These are phyloP conservation scores for Procambarus virginalis DNA, from an alignment of 1,140 invertebrate genomes.

Conservation along the genomic window DNA sequence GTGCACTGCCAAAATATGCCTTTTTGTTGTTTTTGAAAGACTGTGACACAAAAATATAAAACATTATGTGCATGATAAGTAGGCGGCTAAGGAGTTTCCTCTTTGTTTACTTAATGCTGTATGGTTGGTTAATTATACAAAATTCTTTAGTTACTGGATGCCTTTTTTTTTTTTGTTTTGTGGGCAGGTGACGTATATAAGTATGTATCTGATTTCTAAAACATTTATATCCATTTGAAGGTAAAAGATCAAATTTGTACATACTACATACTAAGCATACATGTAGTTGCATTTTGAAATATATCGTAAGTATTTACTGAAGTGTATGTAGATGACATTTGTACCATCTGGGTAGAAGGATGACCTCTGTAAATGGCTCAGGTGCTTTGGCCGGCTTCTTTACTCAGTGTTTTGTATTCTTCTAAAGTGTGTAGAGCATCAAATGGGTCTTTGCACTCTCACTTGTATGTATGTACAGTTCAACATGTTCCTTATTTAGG, in stretches of 20 bases:
- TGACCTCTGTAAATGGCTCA: background rate
- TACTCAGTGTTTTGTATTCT: background rate
- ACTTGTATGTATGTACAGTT: background rate
- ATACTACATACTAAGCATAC: background rate
- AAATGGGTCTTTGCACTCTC: background rate
- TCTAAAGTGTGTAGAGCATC: background rate
- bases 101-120: background rate
- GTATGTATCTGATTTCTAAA: background rate
- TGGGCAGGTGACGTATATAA: background rate
- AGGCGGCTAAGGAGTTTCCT: background rate
- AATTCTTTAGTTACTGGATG: background rate
- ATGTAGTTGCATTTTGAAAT: background rate
- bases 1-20: no score
- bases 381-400: conserved; percentile 4
- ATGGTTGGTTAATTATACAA: background rate
- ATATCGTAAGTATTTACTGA: background rate
- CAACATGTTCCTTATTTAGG: background rate
- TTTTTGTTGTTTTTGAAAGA: background rate
- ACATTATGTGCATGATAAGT: background rate
- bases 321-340: background rate
- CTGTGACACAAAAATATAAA: background rate
- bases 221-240: background rate
- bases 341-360: background rate
- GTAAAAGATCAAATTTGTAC: background rate
- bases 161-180: background rate